These are phyloP conservation scores for Probaryconus sp. DNA, from an alignment of 1,140 invertebrate species.

Conservation along the genomic window DNA sequence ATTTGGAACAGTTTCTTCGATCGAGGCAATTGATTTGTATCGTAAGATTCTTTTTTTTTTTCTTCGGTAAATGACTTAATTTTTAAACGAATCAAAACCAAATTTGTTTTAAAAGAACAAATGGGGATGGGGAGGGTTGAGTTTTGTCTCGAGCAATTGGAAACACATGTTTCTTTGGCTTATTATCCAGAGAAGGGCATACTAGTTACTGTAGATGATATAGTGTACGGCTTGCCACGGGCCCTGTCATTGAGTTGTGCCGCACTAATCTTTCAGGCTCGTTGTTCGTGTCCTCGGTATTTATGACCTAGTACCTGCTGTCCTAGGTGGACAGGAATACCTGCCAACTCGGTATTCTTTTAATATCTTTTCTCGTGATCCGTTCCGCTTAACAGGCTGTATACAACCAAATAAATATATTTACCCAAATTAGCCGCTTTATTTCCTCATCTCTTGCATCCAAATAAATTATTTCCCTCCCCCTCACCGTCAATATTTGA, in stretches of 20 bases:
- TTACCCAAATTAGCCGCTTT: conserved; percentile 1
- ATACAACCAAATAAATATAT: conserved; percentile 8
- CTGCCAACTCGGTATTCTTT: conserved; percentile 6
- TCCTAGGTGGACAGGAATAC: not conserved
- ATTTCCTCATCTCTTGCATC: not conserved
- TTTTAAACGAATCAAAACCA: too few species aligned
- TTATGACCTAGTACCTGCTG: conserved; percentile 12
- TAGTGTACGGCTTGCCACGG: conserved; percentile 1
- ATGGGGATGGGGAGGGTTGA: too few species aligned
- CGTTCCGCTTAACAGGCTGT: conserved; percentile 1
- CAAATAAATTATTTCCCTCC: not conserved
- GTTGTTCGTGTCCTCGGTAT: conserved; percentile 13
- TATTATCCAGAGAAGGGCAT: conserved; percentile 5
- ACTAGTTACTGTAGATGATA: conserved; percentile 10
- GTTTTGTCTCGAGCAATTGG: conserved; percentile 1
- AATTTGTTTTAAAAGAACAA: too few species aligned
- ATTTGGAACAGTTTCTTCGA: not conserved
- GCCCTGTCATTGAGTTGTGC: conserved; percentile 13
- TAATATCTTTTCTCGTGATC: conserved; percentile 1
- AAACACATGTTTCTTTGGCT: conserved; percentile 9
- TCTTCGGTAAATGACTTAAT: too few species aligned
- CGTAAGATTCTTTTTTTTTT: too few species aligned
- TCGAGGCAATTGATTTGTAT: not conserved
- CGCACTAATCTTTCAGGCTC: conserved; percentile 17
- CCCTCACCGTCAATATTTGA: not conserved